phyloP scores from a whole-genome alignment of 92 coral and sea anemone genomes.

The Phymanthus crucifer region DNA sequence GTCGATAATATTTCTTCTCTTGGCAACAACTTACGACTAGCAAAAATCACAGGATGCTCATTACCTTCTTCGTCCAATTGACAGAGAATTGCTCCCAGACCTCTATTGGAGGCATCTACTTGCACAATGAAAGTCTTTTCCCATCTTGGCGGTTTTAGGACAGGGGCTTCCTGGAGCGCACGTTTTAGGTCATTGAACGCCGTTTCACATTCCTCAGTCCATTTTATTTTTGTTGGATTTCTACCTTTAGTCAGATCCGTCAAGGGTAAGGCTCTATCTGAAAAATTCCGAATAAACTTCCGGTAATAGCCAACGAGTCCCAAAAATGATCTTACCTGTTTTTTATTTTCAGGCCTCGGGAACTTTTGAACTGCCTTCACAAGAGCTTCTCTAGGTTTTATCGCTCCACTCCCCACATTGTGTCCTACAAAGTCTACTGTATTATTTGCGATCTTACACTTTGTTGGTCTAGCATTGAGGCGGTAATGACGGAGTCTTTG shows the following conservation, averaged over 20 bases:
- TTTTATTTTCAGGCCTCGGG: conserved; percentile 39
- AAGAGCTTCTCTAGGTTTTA: conserved; percentile 31
- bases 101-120: conserved; percentile 43
- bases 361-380: conserved; percentile 28
- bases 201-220: conserved; percentile 18
- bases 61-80: conserved; percentile 15
- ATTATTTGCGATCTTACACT: conserved; percentile 18
- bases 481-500: conserved; percentile 36
- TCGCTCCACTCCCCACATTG: conserved; percentile 31
- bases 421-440: conserved; percentile 36
- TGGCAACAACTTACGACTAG: conserved; percentile 33
- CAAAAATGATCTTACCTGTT: conserved; percentile 37
- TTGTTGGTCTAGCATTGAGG: conserved; percentile 29
- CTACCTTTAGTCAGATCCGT: conserved; percentile 27
- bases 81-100: conserved; percentile 41
- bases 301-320: conserved; percentile 44
- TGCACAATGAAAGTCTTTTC: conserved; percentile 30
- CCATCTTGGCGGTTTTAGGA: conserved; percentile 34
- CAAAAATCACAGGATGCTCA: conserved; percentile 41
- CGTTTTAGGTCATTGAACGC: conserved; percentile 32
- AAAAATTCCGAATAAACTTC: conserved; percentile 28
- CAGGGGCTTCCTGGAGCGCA: conserved; percentile 36
- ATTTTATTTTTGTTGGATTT: conserved; percentile 16
- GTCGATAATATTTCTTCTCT: conserved; percentile 28
- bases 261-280: conserved; percentile 18